Evolutionary conservation across 1,140 invertebrate genomes (phyloP).

Genomic region (Saccostrea echinata): DNA sequence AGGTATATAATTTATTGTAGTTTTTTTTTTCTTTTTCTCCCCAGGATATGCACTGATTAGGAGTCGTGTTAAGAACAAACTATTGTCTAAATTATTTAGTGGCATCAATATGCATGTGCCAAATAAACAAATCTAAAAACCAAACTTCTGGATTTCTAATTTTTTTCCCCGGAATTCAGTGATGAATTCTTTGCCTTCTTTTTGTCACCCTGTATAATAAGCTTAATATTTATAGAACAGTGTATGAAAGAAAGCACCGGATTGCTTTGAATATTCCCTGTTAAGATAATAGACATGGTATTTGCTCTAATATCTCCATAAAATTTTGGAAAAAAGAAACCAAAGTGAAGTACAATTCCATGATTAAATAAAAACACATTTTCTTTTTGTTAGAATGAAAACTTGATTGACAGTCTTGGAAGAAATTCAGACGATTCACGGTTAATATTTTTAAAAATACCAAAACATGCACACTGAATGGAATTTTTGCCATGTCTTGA

Average conservation of each 20-base stretch:
- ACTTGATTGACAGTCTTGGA: background rate
- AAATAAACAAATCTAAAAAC: slow-evolving; percentile 27
- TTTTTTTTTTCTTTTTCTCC: slow-evolving; percentile 25
- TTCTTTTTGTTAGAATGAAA: background rate
- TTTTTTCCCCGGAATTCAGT: background rate
- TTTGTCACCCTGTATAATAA: background rate
- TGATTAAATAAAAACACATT: background rate
- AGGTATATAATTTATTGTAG: slow-evolving; percentile 35
- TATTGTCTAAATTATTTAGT: slow-evolving; percentile 37
- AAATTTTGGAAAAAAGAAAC: background rate
- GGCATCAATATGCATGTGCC: slow-evolving; percentile 37
- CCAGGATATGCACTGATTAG: slow-evolving; percentile 24
- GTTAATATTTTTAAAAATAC: background rate
- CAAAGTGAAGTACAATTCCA: background rate
- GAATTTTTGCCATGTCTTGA: background rate
- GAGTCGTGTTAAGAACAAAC: slow-evolving; percentile 18
- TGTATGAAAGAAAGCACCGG: background rate
- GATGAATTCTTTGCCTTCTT: background rate
- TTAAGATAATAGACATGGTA: background rate
- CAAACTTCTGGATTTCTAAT: slow-evolving; percentile 23
- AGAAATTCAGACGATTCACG: background rate
- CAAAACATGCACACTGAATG: background rate
- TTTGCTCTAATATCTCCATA: background rate
- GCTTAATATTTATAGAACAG: background rate
- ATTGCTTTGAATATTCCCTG: background rate